Evolutionary conservation across 2,113 vertebrate species (phyloP).

Genomic region (Camelus bactrianus): DNA sequence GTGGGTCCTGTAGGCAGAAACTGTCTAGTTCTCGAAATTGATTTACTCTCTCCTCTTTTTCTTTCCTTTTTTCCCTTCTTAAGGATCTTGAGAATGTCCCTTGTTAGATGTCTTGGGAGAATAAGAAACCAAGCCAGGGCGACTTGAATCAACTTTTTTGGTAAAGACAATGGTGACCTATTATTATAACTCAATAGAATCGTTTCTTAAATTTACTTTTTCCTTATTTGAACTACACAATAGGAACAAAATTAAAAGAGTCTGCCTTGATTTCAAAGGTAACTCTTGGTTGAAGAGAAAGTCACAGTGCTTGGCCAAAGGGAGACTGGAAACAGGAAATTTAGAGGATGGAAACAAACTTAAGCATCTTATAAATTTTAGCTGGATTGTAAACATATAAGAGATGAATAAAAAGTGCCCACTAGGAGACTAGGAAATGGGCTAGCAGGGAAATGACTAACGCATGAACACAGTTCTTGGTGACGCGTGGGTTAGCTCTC

Average conservation of each 20-base stretch:
- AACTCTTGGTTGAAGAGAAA: slow-evolving; percentile 34
- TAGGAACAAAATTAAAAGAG: neutral
- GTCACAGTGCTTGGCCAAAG: neutral
- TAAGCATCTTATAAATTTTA: slow-evolving; percentile 25
- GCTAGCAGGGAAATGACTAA: slow-evolving; percentile 53
- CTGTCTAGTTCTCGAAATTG: neutral
- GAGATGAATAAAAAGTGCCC: neutral
- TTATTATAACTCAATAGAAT: neutral
- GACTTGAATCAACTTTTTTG: slow-evolving; percentile 11
- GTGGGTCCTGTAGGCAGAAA: neutral
- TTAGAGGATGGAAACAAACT: neutral
- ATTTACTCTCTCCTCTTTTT: neutral
- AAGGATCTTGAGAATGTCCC: neutral
- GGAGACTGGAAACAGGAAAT: neutral
- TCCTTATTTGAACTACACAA: neutral
- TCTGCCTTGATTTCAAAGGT: slow-evolving; percentile 30
- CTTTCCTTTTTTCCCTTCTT: neutral
- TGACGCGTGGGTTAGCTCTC: neutral
- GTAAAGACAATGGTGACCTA: neutral
- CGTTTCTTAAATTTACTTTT: neutral
- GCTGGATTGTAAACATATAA: neutral
- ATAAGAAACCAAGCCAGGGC: neutral
- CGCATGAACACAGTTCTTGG: slow-evolving; percentile 33
- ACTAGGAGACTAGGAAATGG: neutral
- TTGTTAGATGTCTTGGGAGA: neutral